Evolutionary conservation across 2,888 invertebrate species (phyloP), one percentile per base, ranked within the genome.

Genomic region (Caenorhabditis afra): DNA sequence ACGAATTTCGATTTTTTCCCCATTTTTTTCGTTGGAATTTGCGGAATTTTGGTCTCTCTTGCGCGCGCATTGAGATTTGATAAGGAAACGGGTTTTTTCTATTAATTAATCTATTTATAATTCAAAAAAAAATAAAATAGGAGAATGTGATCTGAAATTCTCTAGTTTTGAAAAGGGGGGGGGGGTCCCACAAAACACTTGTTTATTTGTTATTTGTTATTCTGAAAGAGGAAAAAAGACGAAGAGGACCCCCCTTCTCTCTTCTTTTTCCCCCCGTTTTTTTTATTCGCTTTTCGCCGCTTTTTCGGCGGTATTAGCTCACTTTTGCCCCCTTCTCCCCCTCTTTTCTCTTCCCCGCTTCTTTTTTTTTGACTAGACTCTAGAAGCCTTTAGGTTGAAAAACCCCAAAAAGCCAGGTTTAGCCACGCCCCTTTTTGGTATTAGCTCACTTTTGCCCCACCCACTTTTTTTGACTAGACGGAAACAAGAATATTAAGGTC

Each of bases 171-270:
- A 11, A 12, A 11, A 10, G 14, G 47, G 16, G 10, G 35, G 18
- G 37, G 35, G 29, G 45, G 45, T 41, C 29, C 3, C 29, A 35
- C 57, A 29, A 62, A 62, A 49, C 50, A 62, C 62, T 66, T 66
- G 66, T 66, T 66, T 66, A 66, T 66, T 66, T 66, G 65, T 66
- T 66, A 66, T 66, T 66, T 66, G 65, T 65, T 65, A 65, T 65
- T 65, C 65, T 52, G 23, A 16, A 18, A 12, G 12, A 20, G 22
- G n/a, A 45, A 14, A 10, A 45, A 10, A 45, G 45, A 3, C 11
- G 22, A 11, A 49, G n/a, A 49, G 22, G 22, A 49, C 41, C 16
- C 22, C 50, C 18, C 23, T 53, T 53, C n/a, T 23, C n/a, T 29
- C 10, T 4, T 50, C 14, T 29, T 55, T 8, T 35, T 23, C 53